Evolutionary conservation across 2,888 invertebrate genomes (phyloP).

Genomic region (Orthonevra nobilis): DNA sequence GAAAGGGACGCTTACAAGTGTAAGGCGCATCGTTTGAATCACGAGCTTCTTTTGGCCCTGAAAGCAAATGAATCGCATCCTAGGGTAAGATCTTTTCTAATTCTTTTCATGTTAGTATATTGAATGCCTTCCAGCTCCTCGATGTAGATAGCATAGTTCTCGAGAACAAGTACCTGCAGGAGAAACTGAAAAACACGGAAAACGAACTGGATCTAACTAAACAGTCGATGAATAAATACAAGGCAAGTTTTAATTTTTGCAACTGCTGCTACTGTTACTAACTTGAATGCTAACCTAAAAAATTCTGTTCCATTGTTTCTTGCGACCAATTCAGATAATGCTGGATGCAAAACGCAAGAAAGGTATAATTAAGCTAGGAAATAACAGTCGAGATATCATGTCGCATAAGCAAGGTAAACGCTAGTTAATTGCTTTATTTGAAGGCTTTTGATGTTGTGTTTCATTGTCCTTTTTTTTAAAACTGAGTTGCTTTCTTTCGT

Average conservation of each 20-base stretch:
- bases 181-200: slow-evolving; percentile 88
- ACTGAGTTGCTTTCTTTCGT: too few species aligned
- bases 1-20: slow-evolving; percentile 91
- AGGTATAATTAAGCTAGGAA: slow-evolving; percentile 85
- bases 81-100: slow-evolving; percentile 71
- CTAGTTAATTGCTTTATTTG: slow-evolving; percentile 37
- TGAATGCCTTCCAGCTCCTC: slow-evolving; percentile 82
- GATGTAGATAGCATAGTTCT: slow-evolving; percentile 90
- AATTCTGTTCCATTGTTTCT: slow-evolving; percentile 25
- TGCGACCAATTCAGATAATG: slow-evolving; percentile 81
- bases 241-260: slow-evolving; percentile 81
- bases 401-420: slow-evolving; percentile 89
- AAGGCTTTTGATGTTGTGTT: slow-evolving; percentile 32
- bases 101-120: slow-evolving; percentile 5
- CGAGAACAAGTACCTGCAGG: slow-evolving; percentile 92
- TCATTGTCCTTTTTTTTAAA: slow-evolving; percentile 8
- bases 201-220: slow-evolving; percentile 89
- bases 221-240: slow-evolving; percentile 87
- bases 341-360: slow-evolving; percentile 87
- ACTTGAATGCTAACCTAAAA: too few species aligned
- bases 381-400: slow-evolving; percentile 86
- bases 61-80: slow-evolving; percentile 78
- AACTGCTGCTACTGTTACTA: too few species aligned
- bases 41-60: slow-evolving; percentile 87
- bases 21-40: slow-evolving; percentile 90